A percentile compares a stretch with the other conserved stretches of the same genome.
Conservation (phyloP, 2,113 vertebrate species). For the Stegostoma tigrinum region DNA sequence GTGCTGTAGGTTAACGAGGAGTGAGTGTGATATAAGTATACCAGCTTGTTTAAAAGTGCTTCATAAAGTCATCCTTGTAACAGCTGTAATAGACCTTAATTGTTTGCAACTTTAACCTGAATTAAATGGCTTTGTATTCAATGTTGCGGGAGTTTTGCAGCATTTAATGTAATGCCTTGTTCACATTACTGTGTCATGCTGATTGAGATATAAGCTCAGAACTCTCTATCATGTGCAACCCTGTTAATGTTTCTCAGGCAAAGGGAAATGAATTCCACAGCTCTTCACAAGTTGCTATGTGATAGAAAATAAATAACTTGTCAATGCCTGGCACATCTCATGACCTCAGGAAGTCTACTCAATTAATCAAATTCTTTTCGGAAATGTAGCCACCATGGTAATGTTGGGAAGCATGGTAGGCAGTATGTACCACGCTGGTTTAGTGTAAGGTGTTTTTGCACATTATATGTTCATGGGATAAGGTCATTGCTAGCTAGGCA, state of each 20-base stretch:
- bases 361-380: not conserved
- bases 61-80: conserved; percentile 56
- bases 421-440: not conserved
- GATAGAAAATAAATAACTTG: not conserved
- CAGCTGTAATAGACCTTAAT: conserved; percentile 42
- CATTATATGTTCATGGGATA: no score
- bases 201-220: not conserved
- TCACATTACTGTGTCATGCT: not conserved
- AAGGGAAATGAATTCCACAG: not conserved
- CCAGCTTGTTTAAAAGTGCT: conserved; percentile 63
- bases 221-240: not conserved
- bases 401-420: not conserved
- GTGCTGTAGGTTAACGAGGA: conserved; percentile 55
- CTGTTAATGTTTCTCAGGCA: not conserved
- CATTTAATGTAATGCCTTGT: not conserved
- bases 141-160: not conserved
- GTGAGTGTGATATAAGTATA: conserved; percentile 59
- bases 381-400: not conserved
- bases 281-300: not conserved
- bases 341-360: not conserved
- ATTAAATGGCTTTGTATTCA: conserved; percentile 42
- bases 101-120: not conserved
- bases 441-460: no score
- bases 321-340: not conserved
- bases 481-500: no score